Percentiles rank a stretch among this genome's conserved stretches.
Conservation (phyloP, 2,113 vertebrate genomes). For the Nothocercus julius region DNA sequence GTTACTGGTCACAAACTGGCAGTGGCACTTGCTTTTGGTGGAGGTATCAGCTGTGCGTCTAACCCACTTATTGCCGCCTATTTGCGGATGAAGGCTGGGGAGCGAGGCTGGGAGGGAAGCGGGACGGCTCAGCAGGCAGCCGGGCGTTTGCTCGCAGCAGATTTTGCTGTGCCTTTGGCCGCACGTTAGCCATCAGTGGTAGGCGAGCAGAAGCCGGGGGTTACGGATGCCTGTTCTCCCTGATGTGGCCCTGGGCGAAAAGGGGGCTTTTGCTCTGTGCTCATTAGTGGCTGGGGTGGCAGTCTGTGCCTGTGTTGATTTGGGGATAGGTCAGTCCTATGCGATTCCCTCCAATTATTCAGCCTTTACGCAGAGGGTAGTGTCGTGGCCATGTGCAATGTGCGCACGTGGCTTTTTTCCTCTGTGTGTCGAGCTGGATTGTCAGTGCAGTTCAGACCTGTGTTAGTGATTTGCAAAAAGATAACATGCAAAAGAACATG, state of each 20-base stretch:
- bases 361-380: not conserved
- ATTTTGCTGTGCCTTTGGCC: not conserved
- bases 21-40: not conserved
- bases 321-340: not conserved
- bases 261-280: not conserved
- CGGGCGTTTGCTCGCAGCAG: not conserved
- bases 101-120: not conserved
- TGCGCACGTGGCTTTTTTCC: not conserved
- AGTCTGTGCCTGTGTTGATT: rapidly evolving
- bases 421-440: not conserved
- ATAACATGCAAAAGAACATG: not conserved
- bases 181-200: not conserved
- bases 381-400: not conserved
- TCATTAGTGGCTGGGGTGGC: not conserved
- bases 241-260: rapidly evolving
- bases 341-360: not conserved
- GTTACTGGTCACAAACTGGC: not conserved
- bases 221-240: not conserved
- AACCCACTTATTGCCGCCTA: not conserved
- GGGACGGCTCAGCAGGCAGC: not conserved
- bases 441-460: not conserved
- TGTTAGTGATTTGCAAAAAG: not conserved
- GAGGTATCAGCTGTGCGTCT: not conserved
- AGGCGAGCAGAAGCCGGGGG: not conserved
- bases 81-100: not conserved